Base-by-base conservation (phyloP, 2,888 invertebrate species). In the Plebejus argus region DNA sequence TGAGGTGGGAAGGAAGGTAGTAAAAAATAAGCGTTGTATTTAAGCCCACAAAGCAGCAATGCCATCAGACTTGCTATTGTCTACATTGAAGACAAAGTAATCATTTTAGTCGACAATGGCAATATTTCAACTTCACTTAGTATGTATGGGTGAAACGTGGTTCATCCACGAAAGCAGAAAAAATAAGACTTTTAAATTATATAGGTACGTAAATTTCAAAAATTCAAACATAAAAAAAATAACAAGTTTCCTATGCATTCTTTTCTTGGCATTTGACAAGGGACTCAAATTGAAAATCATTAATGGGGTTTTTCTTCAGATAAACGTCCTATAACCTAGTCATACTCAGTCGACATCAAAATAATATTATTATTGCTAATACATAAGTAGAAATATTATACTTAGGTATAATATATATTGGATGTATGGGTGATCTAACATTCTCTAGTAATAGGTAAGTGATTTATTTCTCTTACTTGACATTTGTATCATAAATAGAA, bases 401-500 rank as follows among this genome's bases (percentile, higher is more conserved):
- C n/a, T n/a, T n/a, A n/a, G n/a, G n/a, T n/a, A n/a, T n/a, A n/a
- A n/a, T n/a, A n/a, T 18, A 66, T 28, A 66, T 66, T 33, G 66
- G 66, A 15, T 28, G 5, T 28, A 28, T 66, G 61, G 61, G 15
- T 66, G 61, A 66, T 5, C 23, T 66, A 66, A 66, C 66, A 66
- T 49, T 74, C 28, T 49, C 53, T 74, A 66, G 66, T 66, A 53
- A 72, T 74, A 49, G 12, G 72, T 72, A 72, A 28, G 49, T 66
- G 66, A 53, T 74, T 23, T 49, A 45, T 72, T 72, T 15, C 23
- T 18, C 53, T 74, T 23, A 49, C 45, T 23, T 74, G 74, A 53
- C 53, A 23, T 53, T 33, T 74, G 74, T 66, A 78, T 78, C 58
- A 76, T 70, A 76, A 53, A 76, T 70, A 76, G 70, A 70, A 76